Evolutionary conservation across 2,888 invertebrate species (phyloP).

Genomic region (Acleris sparsana): DNA sequence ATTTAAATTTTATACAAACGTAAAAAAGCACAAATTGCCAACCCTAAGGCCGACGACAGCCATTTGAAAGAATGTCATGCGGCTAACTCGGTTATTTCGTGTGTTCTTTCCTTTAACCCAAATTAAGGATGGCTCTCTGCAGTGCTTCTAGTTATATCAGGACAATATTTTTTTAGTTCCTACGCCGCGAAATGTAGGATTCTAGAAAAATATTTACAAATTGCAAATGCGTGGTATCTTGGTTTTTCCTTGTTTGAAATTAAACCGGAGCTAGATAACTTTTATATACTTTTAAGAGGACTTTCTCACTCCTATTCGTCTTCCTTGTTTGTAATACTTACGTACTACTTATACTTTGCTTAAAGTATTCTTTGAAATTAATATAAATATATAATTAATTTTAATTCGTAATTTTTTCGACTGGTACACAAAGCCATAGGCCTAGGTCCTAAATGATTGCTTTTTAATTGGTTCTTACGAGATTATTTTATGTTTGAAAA

Average conservation of each 20-base stretch:
- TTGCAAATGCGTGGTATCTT: not conserved
- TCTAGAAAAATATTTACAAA: too few species aligned
- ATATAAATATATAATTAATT: too few species aligned
- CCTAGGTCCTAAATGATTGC: too few species aligned
- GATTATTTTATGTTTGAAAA: too few species aligned
- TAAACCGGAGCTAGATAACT: not conserved
- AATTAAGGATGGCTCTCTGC: not conserved
- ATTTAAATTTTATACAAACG: not conserved
- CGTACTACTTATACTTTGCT: too few species aligned
- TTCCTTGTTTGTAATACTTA: too few species aligned
- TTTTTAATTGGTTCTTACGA: too few species aligned
- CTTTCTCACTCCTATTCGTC: too few species aligned
- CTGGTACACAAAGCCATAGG: too few species aligned
- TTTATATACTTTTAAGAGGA: too few species aligned
- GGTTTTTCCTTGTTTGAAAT: not conserved
- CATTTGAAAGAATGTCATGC: constrained; percentile 1
- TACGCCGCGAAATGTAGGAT: not conserved
- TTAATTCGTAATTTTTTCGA: too few species aligned
- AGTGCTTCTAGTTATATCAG: not conserved
- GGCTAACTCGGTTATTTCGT: constrained; percentile 2
- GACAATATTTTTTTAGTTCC: not conserved
- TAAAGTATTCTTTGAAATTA: too few species aligned
- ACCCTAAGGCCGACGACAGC: not conserved
- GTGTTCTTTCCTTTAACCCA: not conserved
- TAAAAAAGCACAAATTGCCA: not conserved